phyloP scores from a whole-genome alignment of 2,113 vertebrate species.

The Salvelinus alpinus region DNA sequence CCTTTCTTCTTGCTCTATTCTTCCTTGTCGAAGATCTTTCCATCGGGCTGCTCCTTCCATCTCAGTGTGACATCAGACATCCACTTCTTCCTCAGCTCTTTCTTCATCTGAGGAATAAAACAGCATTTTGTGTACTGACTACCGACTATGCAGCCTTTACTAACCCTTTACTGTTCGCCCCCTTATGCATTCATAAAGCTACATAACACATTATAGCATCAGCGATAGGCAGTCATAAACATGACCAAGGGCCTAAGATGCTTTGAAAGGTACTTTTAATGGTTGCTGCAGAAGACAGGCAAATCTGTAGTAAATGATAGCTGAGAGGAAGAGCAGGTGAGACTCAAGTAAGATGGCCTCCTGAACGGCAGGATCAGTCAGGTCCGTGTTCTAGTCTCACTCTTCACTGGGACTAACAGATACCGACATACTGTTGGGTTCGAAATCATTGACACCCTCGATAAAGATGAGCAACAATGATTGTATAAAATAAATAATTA shows the following conservation, averaged over 20 bases:
- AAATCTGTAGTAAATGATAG: too few relatives aligned
- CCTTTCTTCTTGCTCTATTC: background rate
- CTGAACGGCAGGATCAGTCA: background rate
- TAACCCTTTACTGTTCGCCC: too few relatives aligned
- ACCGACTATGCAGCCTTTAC: too few relatives aligned
- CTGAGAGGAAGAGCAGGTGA: background rate
- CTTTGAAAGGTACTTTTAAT: too few relatives aligned
- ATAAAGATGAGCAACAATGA: too few relatives aligned
- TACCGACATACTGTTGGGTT: background rate
- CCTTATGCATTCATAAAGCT: too few relatives aligned
- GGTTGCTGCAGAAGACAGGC: too few relatives aligned
- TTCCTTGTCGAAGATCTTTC: conserved; percentile 15
- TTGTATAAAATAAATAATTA: too few relatives aligned
- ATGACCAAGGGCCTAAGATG: background rate
- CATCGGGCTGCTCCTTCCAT: conserved; percentile 11
- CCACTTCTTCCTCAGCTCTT: conserved; percentile 1
- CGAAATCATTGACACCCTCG: too few relatives aligned
- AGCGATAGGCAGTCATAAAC: background rate
- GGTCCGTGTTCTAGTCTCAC: background rate
- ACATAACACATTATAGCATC: background rate
- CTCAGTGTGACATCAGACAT: background rate
- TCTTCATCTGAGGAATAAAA: conserved; percentile 14
- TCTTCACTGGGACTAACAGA: background rate
- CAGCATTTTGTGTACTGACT: too few relatives aligned
- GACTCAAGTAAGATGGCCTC: background rate